Conservation (phyloP, 2,113 vertebrate genomes). For the Thermophis baileyi region DNA sequence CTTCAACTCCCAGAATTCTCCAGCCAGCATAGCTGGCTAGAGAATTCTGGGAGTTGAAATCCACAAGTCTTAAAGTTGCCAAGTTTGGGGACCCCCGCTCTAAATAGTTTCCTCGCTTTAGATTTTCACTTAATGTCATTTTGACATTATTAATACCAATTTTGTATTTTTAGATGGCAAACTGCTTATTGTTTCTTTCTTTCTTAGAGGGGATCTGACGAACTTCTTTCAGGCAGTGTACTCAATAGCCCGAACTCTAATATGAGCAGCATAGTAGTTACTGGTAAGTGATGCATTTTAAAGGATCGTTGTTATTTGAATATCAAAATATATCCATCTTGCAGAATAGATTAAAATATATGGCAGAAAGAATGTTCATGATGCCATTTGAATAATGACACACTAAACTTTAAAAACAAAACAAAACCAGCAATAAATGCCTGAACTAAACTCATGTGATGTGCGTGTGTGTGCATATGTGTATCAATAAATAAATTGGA, state of each 20-base stretch:
- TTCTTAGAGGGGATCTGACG: conserved; percentile 93
- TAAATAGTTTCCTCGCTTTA: conserved; percentile 29
- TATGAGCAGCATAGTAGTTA: conserved; percentile 91
- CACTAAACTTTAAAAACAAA: background rate
- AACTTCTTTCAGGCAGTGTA: conserved; percentile 92
- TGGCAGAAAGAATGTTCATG: conserved; percentile 18
- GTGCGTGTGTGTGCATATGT: background rate
- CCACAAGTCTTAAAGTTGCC: too few relatives aligned
- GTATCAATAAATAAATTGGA: background rate
- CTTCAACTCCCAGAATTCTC: too few relatives aligned
- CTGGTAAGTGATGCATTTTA: conserved; percentile 83
- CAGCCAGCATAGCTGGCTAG: too few relatives aligned
- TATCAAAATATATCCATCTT: conserved; percentile 13
- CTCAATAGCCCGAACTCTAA: conserved; percentile 94
- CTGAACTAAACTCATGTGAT: background rate
- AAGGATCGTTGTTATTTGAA: conserved; percentile 56
- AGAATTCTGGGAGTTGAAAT: too few relatives aligned
- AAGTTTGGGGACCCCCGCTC: too few relatives aligned
- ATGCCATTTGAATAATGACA: background rate
- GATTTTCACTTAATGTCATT: conserved; percentile 37
- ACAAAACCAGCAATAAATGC: background rate
- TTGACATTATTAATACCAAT: conserved; percentile 44
- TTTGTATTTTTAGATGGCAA: conserved; percentile 55
- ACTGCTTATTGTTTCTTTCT: conserved; percentile 63
- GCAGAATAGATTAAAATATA: conserved; percentile 29